Base-by-base conservation (phyloP, 1,140 invertebrate genomes). In the Drosophila simulans region DNA sequence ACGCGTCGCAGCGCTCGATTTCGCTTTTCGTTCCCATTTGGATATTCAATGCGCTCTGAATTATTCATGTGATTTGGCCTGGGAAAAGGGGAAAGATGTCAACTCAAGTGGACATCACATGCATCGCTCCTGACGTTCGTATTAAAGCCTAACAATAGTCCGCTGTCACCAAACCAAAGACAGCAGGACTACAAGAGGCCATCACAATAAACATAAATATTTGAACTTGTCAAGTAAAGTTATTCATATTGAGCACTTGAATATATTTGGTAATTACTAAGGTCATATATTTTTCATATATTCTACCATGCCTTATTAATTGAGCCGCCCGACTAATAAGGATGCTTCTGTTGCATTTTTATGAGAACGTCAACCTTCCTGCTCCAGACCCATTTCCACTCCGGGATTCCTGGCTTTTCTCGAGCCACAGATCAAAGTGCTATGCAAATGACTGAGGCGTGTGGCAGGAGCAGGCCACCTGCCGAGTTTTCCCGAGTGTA, bases 11-110 rank as follows among this genome's bases (percentile, higher is more conserved):
- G 8, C 76, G 69, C 78, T 83, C 75, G 79, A 88, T 88, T 88
- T 83, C 83, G 79, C 80, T 84, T 88, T 88, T 83, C 58, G 76
- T 64, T 88, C 75, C 79, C 76, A 84, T 89, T 84, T 20, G 31
- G 58, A 63, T 31, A 56, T 66, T 39, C 63, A 65, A 82, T 84
- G 77, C 79, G 84, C 54, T 71, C 75, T 88, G 85, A 88, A 89
- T 89, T 89, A 89, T 89, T 89, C 84, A 89, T 89, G 84, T 46
- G 52, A 89, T 89, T 84, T 46, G 52, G 60, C 39, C 45, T 45
- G 17, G 10, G 35, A 60, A 39, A 42, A 49, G 37, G 46, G 25
- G 31, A 39, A 35, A 40, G 57, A 69, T 70, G 66, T 70, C 66
- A 70, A 70, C 66, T 70, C 51, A 57, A 70, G 66, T 70, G 65